Evolutionary conservation across 2,113 vertebrate genomes (phyloP).

Genomic region (Porphyrio hochstetteri): DNA sequence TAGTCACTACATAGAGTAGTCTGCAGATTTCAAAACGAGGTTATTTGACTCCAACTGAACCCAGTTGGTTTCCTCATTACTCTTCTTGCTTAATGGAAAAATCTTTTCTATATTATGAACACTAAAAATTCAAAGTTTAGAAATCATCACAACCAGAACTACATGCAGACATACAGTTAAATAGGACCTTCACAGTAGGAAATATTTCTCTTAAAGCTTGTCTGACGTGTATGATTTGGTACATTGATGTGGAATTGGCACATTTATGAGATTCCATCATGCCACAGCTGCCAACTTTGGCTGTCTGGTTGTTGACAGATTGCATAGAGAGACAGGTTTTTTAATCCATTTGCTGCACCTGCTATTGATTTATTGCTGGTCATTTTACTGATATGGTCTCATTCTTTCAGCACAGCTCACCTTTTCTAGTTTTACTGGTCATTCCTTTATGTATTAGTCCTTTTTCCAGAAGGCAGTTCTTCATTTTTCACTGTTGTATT

Average conservation of each 20-base stretch:
- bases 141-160: neutral
- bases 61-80: neutral
- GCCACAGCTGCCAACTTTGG: neutral
- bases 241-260: neutral
- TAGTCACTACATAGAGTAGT: neutral
- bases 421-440: constrained; percentile 14
- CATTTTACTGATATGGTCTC: neutral
- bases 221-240: neutral
- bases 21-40: neutral
- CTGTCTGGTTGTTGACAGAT: neutral
- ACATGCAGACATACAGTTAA: neutral
- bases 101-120: neutral
- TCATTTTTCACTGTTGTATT: neutral
- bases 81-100: neutral
- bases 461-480: neutral
- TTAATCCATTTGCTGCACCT: neutral
- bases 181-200: neutral
- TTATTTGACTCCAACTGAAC: neutral
- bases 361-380: neutral
- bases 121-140: neutral
- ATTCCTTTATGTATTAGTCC: neutral
- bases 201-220: neutral
- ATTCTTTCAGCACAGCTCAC: neutral
- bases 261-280: neutral
- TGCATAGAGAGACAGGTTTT: neutral